Percentiles rank a stretch among this genome's conserved stretches.
phyloP scores from a whole-genome alignment of 2,113 vertebrate species.

The Rhinolophus ferrumequinum region DNA sequence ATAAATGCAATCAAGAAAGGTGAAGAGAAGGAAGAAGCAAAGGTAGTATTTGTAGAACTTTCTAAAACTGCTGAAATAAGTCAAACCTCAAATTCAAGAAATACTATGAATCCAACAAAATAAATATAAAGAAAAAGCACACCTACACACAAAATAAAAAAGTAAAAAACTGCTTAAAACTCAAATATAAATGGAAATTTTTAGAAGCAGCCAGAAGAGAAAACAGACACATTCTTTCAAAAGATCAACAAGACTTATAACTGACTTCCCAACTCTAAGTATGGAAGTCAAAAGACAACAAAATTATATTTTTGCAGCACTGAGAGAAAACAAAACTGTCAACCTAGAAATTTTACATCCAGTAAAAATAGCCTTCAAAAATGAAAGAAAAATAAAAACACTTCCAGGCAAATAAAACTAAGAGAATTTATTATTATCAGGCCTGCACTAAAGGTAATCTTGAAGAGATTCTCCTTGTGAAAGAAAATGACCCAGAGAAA shows the following conservation, averaged over 20 bases:
- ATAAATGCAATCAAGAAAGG: not conserved
- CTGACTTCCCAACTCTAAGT: not conserved
- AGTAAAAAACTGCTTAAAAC: not conserved
- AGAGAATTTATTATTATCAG: not conserved
- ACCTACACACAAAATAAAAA: not conserved
- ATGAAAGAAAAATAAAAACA: conserved; percentile 16
- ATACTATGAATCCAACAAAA: not conserved
- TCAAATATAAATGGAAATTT: not conserved
- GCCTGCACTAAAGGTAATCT: not conserved
- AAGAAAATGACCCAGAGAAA: not conserved
- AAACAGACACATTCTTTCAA: not conserved
- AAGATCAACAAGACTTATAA: not conserved
- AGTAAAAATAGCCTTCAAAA: conserved; percentile 32
- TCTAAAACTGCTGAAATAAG: not conserved
- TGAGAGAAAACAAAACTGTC: not conserved
- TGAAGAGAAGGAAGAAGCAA: not conserved
- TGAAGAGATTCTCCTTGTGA: not conserved
- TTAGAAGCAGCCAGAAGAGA: not conserved
- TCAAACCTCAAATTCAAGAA: conserved; percentile 27
- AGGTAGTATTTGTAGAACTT: not conserved
- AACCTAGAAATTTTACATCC: conserved; percentile 2
- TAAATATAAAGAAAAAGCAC: not conserved
- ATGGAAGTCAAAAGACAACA: not conserved
- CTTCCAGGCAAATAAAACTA: not conserved
- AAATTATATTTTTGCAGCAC: not conserved